These are phyloP conservation scores for Epizoanthus ramosus DNA, from an alignment of 92 coral and sea anemone genomes.

Conservation along the genomic window DNA sequence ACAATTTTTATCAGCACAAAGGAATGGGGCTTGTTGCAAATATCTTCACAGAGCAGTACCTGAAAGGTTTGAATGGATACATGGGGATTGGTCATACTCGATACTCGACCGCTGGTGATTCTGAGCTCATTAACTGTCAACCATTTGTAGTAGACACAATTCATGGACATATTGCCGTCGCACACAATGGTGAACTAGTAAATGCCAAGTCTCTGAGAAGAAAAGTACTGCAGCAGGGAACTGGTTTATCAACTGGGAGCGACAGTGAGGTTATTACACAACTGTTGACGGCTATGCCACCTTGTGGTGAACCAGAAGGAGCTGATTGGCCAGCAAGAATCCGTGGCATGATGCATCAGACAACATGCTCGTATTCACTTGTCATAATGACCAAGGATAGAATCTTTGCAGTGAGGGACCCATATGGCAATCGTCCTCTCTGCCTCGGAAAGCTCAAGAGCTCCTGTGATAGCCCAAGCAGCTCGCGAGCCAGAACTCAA, in stretches of 20 bases:
- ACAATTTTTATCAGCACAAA: constrained; percentile 79
- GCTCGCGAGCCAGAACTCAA: constrained; percentile 47
- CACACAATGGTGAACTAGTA: constrained; percentile 95
- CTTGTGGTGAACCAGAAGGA: constrained; percentile 96
- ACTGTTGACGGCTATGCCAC: constrained; percentile 85
- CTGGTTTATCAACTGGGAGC: constrained; percentile 91
- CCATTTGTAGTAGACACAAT: constrained; percentile 97
- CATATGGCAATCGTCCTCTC: constrained; percentile 95
- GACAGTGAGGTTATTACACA: constrained; percentile 97
- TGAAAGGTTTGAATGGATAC: constrained; percentile 76
- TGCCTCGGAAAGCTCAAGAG: constrained; percentile 85
- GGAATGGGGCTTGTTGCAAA: constrained; percentile 95
- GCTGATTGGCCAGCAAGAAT: constrained; percentile 97
- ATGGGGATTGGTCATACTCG: constrained; percentile 99
- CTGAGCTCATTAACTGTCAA: constrained; percentile 93
- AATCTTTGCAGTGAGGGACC: constrained; percentile 94
- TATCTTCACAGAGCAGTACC: constrained; percentile 75
- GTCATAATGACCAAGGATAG: constrained; percentile 87
- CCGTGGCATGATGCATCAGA: constrained; percentile 72
- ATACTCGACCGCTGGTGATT: constrained; percentile 92
- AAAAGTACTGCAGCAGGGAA: constrained; percentile 74
- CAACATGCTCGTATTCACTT: constrained; percentile 87
- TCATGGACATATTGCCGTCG: constrained; percentile 95
- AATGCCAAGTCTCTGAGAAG: constrained; percentile 89
- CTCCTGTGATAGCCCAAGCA: constrained; percentile 53